Percentiles rank a stretch among this genome's conserved stretches.
These are phyloP conservation scores for Trilocha varians DNA, from an alignment of 2,888 invertebrate genomes.

Conservation along the genomic window DNA sequence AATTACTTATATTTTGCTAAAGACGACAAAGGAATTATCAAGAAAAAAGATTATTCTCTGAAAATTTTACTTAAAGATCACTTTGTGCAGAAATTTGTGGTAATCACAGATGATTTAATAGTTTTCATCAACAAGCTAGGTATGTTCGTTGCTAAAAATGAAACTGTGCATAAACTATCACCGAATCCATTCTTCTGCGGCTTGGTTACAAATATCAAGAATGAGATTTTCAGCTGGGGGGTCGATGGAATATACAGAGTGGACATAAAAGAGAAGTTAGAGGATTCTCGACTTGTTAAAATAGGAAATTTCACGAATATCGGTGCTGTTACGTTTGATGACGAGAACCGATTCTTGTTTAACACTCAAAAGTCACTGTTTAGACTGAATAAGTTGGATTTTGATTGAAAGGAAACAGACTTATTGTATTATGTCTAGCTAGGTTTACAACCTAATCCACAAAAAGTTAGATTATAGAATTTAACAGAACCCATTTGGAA, in stretches of 20 bases:
- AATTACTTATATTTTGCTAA: conserved; percentile 44
- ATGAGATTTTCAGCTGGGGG: conserved; percentile 54
- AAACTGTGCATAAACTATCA: conserved; percentile 31
- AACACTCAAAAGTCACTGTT: conserved; percentile 37
- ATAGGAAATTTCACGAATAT: conserved; percentile 36
- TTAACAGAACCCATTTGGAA: too few relatives aligned
- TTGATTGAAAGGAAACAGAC: conserved; percentile 14
- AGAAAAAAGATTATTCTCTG: conserved; percentile 45
- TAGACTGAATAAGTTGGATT: conserved; percentile 24
- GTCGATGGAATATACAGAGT: conserved; percentile 54
- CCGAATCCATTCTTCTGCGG: conserved; percentile 51
- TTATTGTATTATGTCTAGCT: neutral
- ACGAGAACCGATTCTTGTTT: conserved; percentile 47
- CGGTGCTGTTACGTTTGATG: conserved; percentile 52
- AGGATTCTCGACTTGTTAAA: conserved; percentile 33
- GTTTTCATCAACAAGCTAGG: conserved; percentile 42
- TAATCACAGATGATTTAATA: conserved; percentile 41
- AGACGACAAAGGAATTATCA: conserved; percentile 35
- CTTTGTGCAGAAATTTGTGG: conserved; percentile 42
- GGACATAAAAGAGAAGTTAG: conserved; percentile 28
- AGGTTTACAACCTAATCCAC: neutral
- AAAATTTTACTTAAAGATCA: conserved; percentile 30
- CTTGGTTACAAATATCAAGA: conserved; percentile 43
- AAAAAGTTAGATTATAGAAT: too few relatives aligned
- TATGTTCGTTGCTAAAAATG: conserved; percentile 37